A percentile compares a stretch with the other conserved stretches of the same genome.
Conservation (phyloP, 2,888 invertebrate genomes). For the Drosophila phalerata region DNA sequence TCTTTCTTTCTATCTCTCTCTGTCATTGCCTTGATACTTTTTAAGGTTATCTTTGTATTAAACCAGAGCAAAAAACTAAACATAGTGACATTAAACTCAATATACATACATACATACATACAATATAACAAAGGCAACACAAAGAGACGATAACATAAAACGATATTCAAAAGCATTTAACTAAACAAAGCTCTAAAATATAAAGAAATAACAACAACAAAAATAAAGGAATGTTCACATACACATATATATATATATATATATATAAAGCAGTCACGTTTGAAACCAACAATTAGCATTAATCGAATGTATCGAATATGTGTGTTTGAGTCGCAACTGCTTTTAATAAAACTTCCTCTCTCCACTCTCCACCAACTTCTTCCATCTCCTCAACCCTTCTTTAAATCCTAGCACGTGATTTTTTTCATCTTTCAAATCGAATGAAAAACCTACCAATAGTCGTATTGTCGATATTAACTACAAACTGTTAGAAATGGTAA, state of each 20-base stretch:
- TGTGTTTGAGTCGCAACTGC: neutral
- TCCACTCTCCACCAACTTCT: neutral
- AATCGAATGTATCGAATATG: neutral
- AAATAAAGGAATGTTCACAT: neutral
- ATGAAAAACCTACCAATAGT: no score
- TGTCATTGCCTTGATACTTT: neutral
- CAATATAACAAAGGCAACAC: slow-evolving; percentile 40
- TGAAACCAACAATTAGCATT: slow-evolving; percentile 11
- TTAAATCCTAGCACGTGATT: no score
- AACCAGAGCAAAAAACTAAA: neutral
- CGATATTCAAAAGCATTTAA: slow-evolving; percentile 41
- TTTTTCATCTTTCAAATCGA: no score
- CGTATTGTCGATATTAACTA: no score
- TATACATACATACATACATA: neutral
- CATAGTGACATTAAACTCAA: slow-evolving; percentile 2
- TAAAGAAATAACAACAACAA: neutral
- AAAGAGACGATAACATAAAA: slow-evolving; percentile 36
- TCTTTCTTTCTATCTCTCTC: neutral
- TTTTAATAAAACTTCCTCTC: neutral
- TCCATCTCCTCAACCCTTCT: no score
- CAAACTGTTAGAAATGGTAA: no score
- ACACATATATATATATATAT: neutral
- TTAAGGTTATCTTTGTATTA: slow-evolving; percentile 9
- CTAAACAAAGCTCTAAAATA: slow-evolving; percentile 43
- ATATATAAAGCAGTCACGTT: slow-evolving; percentile 17